phyloP scores from a whole-genome alignment of 2,888 invertebrate genomes.

The Mayetiola destructor region DNA sequence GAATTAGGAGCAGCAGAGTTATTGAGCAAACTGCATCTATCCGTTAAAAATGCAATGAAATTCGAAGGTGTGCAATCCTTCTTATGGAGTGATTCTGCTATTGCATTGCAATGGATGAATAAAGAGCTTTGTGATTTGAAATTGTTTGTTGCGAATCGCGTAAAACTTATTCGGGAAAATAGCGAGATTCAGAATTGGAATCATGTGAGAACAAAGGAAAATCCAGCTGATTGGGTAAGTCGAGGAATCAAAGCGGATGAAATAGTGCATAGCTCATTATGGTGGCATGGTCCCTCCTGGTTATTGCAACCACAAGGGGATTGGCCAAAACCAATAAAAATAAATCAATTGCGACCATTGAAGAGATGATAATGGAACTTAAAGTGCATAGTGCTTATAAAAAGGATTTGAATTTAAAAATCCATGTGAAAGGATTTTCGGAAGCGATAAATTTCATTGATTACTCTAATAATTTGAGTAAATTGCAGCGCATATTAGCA shows the following conservation, averaged over 20 bases:
- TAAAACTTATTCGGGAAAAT: not conserved
- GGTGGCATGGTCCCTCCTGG: constrained; percentile 9
- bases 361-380: not conserved
- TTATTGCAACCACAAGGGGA: not conserved
- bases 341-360: not conserved
- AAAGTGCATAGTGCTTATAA: not conserved
- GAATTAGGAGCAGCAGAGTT: constrained; percentile 22
- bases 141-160: constrained; percentile 11
- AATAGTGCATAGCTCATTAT: not conserved
- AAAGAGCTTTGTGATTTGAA: not conserved
- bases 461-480: not conserved
- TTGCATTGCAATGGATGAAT: constrained; percentile 23
- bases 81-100: constrained; percentile 24
- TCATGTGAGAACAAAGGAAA: not conserved
- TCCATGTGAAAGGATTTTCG: not conserved
- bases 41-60: constrained; percentile 18
- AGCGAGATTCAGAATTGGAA: not conserved
- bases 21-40: constrained; percentile 11
- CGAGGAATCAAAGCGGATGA: not conserved
- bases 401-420: not conserved
- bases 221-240: constrained; percentile 9
- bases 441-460: not conserved
- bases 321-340: constrained; percentile 1
- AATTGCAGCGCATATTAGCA: not conserved
- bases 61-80: constrained; percentile 14